These are phyloP conservation scores for Erinaceus europaeus DNA, from an alignment of 2,113 vertebrate species.

Conservation along the genomic window DNA sequence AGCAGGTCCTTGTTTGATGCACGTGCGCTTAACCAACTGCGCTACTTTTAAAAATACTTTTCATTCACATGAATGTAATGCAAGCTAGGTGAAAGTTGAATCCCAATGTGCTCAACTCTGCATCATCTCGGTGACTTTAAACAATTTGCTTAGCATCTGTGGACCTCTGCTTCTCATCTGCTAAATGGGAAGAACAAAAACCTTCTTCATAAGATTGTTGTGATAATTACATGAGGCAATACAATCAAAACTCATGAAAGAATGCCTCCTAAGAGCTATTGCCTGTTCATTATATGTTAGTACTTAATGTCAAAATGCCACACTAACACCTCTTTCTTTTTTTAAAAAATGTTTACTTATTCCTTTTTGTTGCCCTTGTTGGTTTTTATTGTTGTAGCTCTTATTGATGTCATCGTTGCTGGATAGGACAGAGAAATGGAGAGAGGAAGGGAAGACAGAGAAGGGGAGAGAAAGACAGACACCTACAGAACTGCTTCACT, in stretches of 20 bases:
- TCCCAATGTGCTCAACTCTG: neutral
- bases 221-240: neutral
- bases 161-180: neutral
- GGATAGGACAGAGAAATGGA: no score
- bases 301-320: constrained; percentile 32
- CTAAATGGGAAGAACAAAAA: neutral
- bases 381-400: no score
- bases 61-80: neutral
- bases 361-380: no score
- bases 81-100: neutral
- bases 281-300: neutral
- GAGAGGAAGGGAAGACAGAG: no score
- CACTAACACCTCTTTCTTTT: neutral
- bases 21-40: no score
- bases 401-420: no score
- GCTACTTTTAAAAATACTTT: neutral
- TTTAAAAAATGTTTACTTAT: no score
- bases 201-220: neutral
- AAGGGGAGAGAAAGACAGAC: no score
- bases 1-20: no score
- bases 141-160: neutral
- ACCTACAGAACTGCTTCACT: no score
- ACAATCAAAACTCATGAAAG: neutral
- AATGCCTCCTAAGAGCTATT: neutral
- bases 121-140: neutral